Evolutionary conservation across 2,113 vertebrate genomes (phyloP).

Genomic region (Saccopteryx leptura): DNA sequence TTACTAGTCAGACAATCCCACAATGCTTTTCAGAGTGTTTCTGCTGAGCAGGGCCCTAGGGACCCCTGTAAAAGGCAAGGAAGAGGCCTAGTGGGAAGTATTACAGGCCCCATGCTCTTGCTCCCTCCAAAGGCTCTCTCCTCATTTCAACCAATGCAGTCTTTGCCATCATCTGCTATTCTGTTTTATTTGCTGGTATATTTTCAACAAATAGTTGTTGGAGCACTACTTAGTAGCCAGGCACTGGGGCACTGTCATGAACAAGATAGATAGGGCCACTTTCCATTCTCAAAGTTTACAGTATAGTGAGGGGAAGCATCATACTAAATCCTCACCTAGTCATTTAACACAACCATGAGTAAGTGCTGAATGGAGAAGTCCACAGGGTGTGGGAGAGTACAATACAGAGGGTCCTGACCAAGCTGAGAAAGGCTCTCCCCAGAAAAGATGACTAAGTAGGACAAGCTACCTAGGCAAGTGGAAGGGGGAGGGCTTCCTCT

Average conservation of each 20-base stretch:
- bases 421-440: background rate
- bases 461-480: background rate
- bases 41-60: background rate
- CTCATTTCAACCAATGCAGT: background rate
- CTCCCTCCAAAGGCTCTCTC: slow-evolving; percentile 8
- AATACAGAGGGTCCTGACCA: background rate
- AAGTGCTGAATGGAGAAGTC: background rate
- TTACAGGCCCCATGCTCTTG: background rate
- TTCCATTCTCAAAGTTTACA: slow-evolving; percentile 15
- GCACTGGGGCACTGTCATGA: background rate
- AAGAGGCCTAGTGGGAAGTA: background rate
- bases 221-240: background rate
- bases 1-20: background rate
- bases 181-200: background rate
- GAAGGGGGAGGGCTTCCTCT: background rate
- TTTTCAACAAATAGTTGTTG: slow-evolving; percentile 31
- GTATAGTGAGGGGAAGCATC: background rate
- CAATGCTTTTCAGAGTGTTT: background rate
- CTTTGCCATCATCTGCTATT: background rate
- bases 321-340: background rate
- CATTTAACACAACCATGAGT: background rate
- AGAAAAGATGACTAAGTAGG: background rate
- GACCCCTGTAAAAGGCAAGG: background rate
- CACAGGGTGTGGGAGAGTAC: background rate
- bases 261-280: background rate